Base-by-base conservation (phyloP, 2,888 invertebrate species). In the Tetragonula carbonaria region DNA sequence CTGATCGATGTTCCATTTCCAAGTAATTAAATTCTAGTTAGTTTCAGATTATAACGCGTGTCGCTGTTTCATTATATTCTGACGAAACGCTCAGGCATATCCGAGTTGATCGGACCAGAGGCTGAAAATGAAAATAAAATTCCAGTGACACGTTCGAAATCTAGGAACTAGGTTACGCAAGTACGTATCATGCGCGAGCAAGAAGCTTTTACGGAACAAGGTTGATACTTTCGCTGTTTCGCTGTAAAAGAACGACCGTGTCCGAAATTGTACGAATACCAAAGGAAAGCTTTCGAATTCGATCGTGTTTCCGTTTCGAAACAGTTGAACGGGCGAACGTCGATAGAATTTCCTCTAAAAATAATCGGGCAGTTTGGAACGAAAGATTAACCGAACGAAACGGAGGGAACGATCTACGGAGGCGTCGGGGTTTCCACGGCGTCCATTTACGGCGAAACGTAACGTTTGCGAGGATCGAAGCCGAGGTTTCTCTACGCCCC, bases 391-490 rank as follows among this genome's bases (percentile, higher is more conserved):
- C 21, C 62, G 53, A 53, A 38, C n/a, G 33, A 33, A 33, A 33
- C 33, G 33, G 33, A 33, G 75, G 75, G 45, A 45, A 45, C 45
- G 45, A 74, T 57, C 51, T 57, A 16, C 45, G 50, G 28, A 55
- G 16, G 23, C 66, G 50, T 74, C 65, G 50, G 51, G 50, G 38
- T 57, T 65, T 38, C 6, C 67, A 50, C 14, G 38, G 38, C 51
- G 74, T 23, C 67, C 66, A 67, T 80, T 76, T 72, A 76, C 53
- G 55, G 70, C 4, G 53, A 51, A 21, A 51, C 38, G 45, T 62
- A 59, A 53, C 62, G 18, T n/a, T 45, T 8, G 8, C n/a, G 16
- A 38, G 16, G 16, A 21, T 33, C 8, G 50, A 50, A n/a, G n/a
- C 63, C 63, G 50, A 6, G 6, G 45, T n/a, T 33, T 33, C 33